phyloP scores from a whole-genome alignment of 2,113 vertebrate species.

The Corythaeola cristata region DNA sequence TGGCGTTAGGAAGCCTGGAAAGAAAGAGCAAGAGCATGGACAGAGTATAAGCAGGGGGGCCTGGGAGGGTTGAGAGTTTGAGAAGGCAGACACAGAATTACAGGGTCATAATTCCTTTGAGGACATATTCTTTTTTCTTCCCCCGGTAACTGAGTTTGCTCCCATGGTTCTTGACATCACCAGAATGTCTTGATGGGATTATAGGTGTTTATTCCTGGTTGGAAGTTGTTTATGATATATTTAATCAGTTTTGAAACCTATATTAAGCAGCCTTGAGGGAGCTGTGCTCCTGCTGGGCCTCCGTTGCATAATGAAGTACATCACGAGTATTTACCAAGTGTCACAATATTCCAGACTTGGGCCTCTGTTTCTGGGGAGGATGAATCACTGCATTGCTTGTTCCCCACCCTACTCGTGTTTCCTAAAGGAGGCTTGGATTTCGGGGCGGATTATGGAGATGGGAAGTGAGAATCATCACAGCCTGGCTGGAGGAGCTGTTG shows the following conservation, averaged over 20 bases:
- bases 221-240: slow-evolving; percentile 71
- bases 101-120: background rate
- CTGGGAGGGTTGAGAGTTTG: background rate
- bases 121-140: background rate
- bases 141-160: background rate
- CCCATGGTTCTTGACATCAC: slow-evolving; percentile 46
- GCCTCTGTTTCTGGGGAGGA: slow-evolving; percentile 27
- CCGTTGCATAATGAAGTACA: slow-evolving; percentile 59
- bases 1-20: background rate
- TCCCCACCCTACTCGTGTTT: slow-evolving; percentile 32
- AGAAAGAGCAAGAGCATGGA: background rate
- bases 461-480: background rate
- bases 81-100: background rate
- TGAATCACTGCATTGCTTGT: slow-evolving; percentile 46
- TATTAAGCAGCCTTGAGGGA: slow-evolving; percentile 60
- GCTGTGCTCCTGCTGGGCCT: slow-evolving; percentile 57
- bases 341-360: slow-evolving; percentile 48
- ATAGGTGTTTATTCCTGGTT: slow-evolving; percentile 67
- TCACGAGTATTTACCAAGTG: slow-evolving; percentile 62
- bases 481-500: background rate
- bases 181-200: slow-evolving; percentile 45
- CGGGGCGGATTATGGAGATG: background rate
- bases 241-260: slow-evolving; percentile 60
- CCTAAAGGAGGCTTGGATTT: slow-evolving; percentile 2
- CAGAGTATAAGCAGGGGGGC: background rate